Evolutionary conservation across 2,888 invertebrate genomes (phyloP).

Genomic region (Drosophila mercatorum): DNA sequence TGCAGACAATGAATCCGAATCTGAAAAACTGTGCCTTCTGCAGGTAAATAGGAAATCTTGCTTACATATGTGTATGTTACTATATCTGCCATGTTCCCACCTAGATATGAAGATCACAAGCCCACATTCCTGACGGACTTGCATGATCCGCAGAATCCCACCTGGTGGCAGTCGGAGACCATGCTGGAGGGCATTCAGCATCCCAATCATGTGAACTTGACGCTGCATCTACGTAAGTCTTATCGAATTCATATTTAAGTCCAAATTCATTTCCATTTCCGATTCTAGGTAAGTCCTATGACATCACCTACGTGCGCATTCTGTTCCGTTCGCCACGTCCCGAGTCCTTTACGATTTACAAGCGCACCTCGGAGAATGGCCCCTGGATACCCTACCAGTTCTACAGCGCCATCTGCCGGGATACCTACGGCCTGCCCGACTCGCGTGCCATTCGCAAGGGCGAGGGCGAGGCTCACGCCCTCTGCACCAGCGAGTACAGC

Average conservation of each 20-base stretch:
- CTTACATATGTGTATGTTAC: background rate
- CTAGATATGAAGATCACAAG: constrained; percentile 87
- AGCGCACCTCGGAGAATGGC: constrained; percentile 91
- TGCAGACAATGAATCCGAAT: constrained; percentile 93
- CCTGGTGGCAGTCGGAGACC: constrained; percentile 99
- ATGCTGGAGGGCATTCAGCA: constrained; percentile 97
- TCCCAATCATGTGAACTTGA: constrained; percentile 96
- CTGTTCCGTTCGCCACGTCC: constrained; percentile 98
- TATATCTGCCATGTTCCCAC: constrained; percentile 22
- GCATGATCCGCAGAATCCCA: constrained; percentile 94
- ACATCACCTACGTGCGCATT: constrained; percentile 97
- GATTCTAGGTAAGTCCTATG: constrained; percentile 95
- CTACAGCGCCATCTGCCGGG: constrained; percentile 96
- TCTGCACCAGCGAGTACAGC: constrained; percentile 99
- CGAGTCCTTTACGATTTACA: constrained; percentile 98
- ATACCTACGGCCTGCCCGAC: constrained; percentile 94
- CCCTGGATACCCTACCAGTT: constrained; percentile 96
- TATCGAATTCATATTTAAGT: too few species aligned
- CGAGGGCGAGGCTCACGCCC: constrained; percentile 94
- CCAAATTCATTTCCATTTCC: background rate
- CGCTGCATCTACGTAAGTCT: constrained; percentile 91
- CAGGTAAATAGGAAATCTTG: constrained; percentile 81
- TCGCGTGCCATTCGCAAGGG: constrained; percentile 89
- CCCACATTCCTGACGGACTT: constrained; percentile 94
- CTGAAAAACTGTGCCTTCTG: constrained; percentile 93